Evolutionary conservation across 2,113 vertebrate species (phyloP), one percentile per base, ranked within the genome.

Genomic region (Thalassarche chlororhynchos): DNA sequence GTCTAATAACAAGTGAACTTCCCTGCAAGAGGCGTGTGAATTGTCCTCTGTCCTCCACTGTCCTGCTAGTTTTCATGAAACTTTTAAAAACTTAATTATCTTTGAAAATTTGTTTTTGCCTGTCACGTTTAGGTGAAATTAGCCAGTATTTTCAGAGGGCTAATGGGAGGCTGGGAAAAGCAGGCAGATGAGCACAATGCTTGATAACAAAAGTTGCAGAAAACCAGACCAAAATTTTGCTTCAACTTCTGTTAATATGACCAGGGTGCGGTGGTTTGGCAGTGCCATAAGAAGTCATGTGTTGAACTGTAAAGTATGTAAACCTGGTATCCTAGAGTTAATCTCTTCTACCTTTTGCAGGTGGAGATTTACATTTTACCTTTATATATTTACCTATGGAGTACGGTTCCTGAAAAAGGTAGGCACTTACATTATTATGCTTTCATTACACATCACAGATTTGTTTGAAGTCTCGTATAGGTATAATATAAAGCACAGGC

Each of bases 321-420:
- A 97, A 89, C 14, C 29, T 92, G 83, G 52, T 94, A 42, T 96
- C 38, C 89, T 87, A 32, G 80, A 95, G 62, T 96, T 88, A 97
- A 97, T 92, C 87, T 89, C 95, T 98, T 98, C 95, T 98, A 90
- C 88, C 93, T 96, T 98, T 96, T 98, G 84, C 98, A 99, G 99
- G 99, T 99, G 99, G 99, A 99, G 98, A 98, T 99, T 99, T 98
- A 99, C 99, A 51, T 99, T 99, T 99, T 99, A 98, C 97, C 98
- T 99, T 79, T 99, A 99, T 97, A 98, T 99, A 98, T 99, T 99
- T 98, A 99, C 98, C 89, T 99, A 99, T 36, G 99, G 99, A 97
- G 98, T 99, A 66, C 99, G 99, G 85, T 99, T 99, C 96, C 99
- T 99, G 95, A 99, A 99, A 98, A 99, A 99, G 99, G 99, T 99